Conservation (phyloP, 2,888 invertebrate genomes). For the Clunio marinus region DNA sequence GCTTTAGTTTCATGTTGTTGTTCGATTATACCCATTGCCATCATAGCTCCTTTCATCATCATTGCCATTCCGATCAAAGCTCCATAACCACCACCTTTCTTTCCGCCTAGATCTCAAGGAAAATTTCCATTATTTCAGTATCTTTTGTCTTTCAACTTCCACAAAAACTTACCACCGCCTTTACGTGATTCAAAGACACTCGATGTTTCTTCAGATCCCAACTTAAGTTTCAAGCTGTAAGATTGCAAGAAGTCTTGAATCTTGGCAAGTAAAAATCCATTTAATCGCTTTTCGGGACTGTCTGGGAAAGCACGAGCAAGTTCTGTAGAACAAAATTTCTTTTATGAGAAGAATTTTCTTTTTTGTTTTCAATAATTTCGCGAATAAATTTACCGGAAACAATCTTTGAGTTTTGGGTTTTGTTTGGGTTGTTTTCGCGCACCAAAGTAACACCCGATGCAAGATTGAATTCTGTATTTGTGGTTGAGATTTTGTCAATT, state of each 20-base stretch:
- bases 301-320: constrained; percentile 70
- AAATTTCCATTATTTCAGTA: not conserved
- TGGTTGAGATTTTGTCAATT: constrained; percentile 68
- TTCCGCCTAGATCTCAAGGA: constrained; percentile 48
- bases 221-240: constrained; percentile 67
- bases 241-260: constrained; percentile 67
- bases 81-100: constrained; percentile 41
- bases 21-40: constrained; percentile 19
- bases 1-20: constrained; percentile 45
- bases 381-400: constrained; percentile 54
- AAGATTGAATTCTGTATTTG: constrained; percentile 61
- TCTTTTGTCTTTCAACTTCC: not conserved
- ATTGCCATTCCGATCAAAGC: constrained; percentile 46
- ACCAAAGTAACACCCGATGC: constrained; percentile 72
- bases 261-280: constrained; percentile 69
- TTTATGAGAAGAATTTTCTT: not conserved
- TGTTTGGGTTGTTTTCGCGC: constrained; percentile 60
- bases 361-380: not conserved
- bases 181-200: constrained; percentile 57
- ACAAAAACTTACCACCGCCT: constrained; percentile 50
- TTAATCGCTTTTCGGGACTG: constrained; percentile 69
- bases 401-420: constrained; percentile 60
- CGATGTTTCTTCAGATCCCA: constrained; percentile 62
- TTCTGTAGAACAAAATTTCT: constrained; percentile 50
- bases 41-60: constrained; percentile 58